Evolutionary conservation across 2,113 vertebrate species (phyloP), one percentile per base, ranked within the genome.

Genomic region (Rhegmatorhina hoffmannsi): DNA sequence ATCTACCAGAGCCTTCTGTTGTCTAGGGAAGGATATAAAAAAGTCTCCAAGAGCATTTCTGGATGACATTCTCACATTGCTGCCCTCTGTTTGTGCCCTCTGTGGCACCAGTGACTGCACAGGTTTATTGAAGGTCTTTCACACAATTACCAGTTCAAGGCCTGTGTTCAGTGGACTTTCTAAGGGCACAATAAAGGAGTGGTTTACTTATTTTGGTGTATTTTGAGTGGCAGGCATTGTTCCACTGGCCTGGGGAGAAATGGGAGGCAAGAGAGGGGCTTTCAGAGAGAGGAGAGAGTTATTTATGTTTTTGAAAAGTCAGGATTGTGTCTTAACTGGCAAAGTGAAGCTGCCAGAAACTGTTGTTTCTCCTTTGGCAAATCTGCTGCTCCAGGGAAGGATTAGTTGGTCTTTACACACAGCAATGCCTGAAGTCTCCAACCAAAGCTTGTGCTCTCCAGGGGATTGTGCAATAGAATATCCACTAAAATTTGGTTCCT

Each of bases 121-220:
- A 1, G 1, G 1, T 44, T 36, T 52, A 50, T 33, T 12, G 3
- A 43, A 55, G 38, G 17, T 40, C 23, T 56, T 55, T n/a, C n/a
- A 10, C 11, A 3, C 2, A 26, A 0, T 28, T 28, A 1, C 40
- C 31, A 9, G 14, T 34, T 24, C 21, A 2, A 43, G 59, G 55
- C 6, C 53, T 75, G 66, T 19, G 34, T 2, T 49, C 21, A 6
- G 5, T 28, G 31, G 36, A 3, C 5, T 90, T 87, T 8, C 17
- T 43, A 33, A 46, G 64, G 64, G 8, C 46, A 13, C 31, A 8
- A 10, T 8, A 26, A 67, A 73, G 8, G 13, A 52, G 49, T 5
- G 13, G 1, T 43, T 86, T 80, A 16, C 19, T 10, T 36, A 23
- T 33, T 87, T 29, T 10, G 49, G 3, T 84, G 5, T 20, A 6